Evolutionary conservation across 2,888 invertebrate genomes (phyloP), one percentile per base, ranked within the genome.

Genomic region (Hemithea aestivaria): DNA sequence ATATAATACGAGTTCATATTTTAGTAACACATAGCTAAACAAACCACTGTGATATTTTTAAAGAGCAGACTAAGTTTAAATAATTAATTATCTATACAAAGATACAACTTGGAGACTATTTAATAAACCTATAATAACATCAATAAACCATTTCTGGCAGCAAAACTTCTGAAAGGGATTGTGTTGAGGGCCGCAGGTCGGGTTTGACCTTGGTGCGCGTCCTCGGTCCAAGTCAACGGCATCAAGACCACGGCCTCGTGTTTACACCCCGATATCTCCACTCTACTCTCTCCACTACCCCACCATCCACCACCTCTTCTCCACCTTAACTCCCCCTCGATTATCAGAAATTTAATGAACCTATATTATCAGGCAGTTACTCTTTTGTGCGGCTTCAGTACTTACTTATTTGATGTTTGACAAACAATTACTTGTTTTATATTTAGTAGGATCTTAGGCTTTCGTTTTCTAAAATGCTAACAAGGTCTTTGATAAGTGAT

Each of bases 161-260:
- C 37, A 48, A 60, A 52, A 62, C 46, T 59, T 61, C 53, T 41
- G 40, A 50, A 50, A 58, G 47, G 51, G 58, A 56, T 65, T 59
- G 54, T 48, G 39, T 43, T 54, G 49, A 58, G 54, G 56, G 54
- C 54, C 57, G 55, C 51, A 40, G 58, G 62, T 76, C 72, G 66
- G 57, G 71, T 62, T 60, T 62, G 79, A 83, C 84, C 83, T 83
- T 82, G 81, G 62, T 58, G 56, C 62, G 69, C 63, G 81, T 78
- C 84, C 82, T 80, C 78, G 74, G 64, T 59, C 71, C 62, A 73
- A 77, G 85, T 85, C 84, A 84, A 75, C 73, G 84, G 78, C 85
- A 77, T 79, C 70, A 57, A 61, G 54, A 54, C 60, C 58, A 53
- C 54, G 63, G 73, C 72, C 71, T 69, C 72, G 36, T 32, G 40